phyloP scores from a whole-genome alignment of 2,888 invertebrate species.

The Thymelicus acteon region DNA sequence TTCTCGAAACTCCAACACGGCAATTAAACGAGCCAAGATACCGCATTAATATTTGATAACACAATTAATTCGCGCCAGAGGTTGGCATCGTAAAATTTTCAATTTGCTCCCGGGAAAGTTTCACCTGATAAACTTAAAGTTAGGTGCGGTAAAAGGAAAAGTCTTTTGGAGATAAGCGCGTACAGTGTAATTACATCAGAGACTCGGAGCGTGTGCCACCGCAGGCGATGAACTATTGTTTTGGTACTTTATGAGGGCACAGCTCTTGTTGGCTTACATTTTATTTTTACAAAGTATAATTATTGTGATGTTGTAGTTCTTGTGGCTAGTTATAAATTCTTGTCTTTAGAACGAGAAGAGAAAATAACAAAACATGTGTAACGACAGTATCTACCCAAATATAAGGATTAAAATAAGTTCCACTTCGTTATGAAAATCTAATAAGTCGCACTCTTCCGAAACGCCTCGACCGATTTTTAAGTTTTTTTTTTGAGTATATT shows the following conservation, averaged over 20 bases:
- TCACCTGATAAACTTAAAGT: slow-evolving; percentile 81
- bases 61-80: slow-evolving; percentile 73
- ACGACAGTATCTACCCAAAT: no score
- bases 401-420: no score
- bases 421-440: no score
- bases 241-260: background rate
- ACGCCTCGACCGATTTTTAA: no score
- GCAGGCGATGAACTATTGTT: background rate
- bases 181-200: slow-evolving; percentile 60
- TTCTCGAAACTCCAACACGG: slow-evolving; percentile 50
- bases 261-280: no score
- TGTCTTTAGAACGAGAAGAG: no score
- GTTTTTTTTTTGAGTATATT: no score
- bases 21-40: slow-evolving; percentile 72
- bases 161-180: slow-evolving; percentile 65
- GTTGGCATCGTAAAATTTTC: slow-evolving; percentile 77
- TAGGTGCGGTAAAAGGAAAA: slow-evolving; percentile 63
- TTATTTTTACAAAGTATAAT: no score
- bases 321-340: no score
- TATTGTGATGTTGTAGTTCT: no score
- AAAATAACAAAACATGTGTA: no score
- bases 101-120: slow-evolving; percentile 74
- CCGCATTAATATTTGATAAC: slow-evolving; percentile 83
- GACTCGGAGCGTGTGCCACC: background rate
- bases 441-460: no score